Evolutionary conservation across 92 coral and sea anemone genomes (phyloP), one percentile per base, ranked within the genome.

Genomic region (Virgularia gustaviana): DNA sequence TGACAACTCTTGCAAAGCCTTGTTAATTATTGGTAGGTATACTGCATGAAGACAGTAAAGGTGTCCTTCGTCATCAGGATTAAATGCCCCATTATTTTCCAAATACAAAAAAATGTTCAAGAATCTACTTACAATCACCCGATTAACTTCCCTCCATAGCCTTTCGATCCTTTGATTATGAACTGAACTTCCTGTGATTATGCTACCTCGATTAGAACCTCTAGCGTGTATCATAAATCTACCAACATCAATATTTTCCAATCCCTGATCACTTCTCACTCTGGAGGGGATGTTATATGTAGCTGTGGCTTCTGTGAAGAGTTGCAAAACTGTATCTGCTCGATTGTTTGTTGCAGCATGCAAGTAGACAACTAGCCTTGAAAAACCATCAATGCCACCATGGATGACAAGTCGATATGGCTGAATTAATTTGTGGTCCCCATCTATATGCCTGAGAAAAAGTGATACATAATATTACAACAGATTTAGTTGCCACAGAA

Each of bases 141-240:
- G 38, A 59, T 71, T 71, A 22, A 71, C 77, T 16, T 71, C 77
- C 28, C 77, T 13, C 77, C 77, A 53, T 2, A 71, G 36, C 28
- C 77, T n/a, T n/a, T n/a, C n/a, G n/a, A n/a, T n/a, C n/a, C n/a
- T n/a, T n/a, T n/a, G n/a, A n/a, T n/a, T n/a, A n/a, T n/a, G n/a
- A n/a, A n/a, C n/a, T n/a, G n/a, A n/a, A n/a, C n/a, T n/a, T n/a
- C n/a, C n/a, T n/a, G 77, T 71, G 15, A 71, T 52, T 9, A 71
- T 71, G 30, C 77, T 71, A 3, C 77, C 77, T 59, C 77, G 29
- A 63, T 71, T 71, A 35, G 29, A n/a, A 6, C 77, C 77, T 71
- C 65, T 52, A 2, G 77, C 53, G 27, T 52, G 77, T 53, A 71
- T 27, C 77, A 71, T 71, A 45, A 52, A 71, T 59, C 77, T 1